Evolutionary conservation across 2,888 invertebrate species (phyloP).

Genomic region (Mythimna lalbum): DNA sequence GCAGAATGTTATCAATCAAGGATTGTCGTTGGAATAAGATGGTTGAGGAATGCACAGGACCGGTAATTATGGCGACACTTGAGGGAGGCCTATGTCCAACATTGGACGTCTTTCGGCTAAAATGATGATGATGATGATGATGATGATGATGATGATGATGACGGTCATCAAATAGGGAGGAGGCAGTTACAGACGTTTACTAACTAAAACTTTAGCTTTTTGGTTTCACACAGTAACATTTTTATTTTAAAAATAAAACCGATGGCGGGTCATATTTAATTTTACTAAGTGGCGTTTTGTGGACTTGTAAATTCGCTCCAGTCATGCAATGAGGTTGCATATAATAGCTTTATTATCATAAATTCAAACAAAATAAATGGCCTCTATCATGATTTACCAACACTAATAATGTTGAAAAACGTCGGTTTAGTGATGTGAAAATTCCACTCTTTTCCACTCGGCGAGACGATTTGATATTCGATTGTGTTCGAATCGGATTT

Average conservation of each 20-base stretch:
- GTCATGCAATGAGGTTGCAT: slow-evolving; percentile 84
- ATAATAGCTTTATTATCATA: slow-evolving; percentile 81
- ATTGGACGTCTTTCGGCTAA: too few relatives aligned
- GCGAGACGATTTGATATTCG: slow-evolving; percentile 34
- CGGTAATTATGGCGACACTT: too few relatives aligned
- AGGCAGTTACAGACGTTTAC: too few relatives aligned
- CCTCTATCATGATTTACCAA: slow-evolving; percentile 73
- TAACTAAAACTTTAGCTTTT: too few relatives aligned
- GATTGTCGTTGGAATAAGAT: too few relatives aligned
- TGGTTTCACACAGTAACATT: background rate
- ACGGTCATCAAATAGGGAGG: too few relatives aligned
- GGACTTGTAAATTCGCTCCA: slow-evolving; percentile 74
- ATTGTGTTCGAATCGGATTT: slow-evolving; percentile 38
- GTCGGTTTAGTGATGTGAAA: slow-evolving; percentile 48
- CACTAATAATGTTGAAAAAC: slow-evolving; percentile 75
- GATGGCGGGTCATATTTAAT: slow-evolving; percentile 52
- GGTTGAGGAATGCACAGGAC: too few relatives aligned
- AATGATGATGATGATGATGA: too few relatives aligned
- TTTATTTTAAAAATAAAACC: slow-evolving; percentile 28
- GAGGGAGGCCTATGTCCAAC: too few relatives aligned
- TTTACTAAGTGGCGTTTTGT: slow-evolving; percentile 67
- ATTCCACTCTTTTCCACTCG: slow-evolving; percentile 29
- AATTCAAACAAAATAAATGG: slow-evolving; percentile 80
- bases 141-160: too few relatives aligned
- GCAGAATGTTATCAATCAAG: too few relatives aligned